A percentile compares a stretch with the other conserved stretches of the same genome.
Evolutionary conservation across 2,797 vertebrate species (phyloP).

Genomic region (Chromis chromis): DNA sequence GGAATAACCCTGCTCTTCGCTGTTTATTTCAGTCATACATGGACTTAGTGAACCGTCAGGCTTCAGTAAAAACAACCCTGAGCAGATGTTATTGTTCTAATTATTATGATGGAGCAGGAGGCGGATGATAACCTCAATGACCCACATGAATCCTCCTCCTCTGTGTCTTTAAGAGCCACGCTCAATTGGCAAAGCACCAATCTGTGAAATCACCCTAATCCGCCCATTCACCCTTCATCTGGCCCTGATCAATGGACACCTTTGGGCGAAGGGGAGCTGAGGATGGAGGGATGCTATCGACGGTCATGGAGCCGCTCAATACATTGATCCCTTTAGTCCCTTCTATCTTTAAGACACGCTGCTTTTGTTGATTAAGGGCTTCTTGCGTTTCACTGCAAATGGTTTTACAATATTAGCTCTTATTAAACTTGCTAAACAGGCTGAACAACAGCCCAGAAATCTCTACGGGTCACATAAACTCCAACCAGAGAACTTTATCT

Average conservation of each 20-base stretch:
- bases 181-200: conserved; percentile 61
- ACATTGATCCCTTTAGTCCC: conserved; percentile 58
- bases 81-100: background rate
- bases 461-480: conserved; percentile 26
- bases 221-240: conserved; percentile 60
- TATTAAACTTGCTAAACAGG: conserved; percentile 66
- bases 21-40: too few relatives aligned
- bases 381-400: conserved; percentile 48
- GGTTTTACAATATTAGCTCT: conserved; percentile 55
- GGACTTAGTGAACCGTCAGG: too few relatives aligned
- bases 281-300: conserved; percentile 53
- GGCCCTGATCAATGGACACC: conserved; percentile 73
- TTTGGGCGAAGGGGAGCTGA: conserved; percentile 20
- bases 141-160: background rate
- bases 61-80: too few relatives aligned
- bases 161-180: conserved; percentile 41
- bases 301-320: conserved; percentile 57
- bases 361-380: conserved; percentile 65
- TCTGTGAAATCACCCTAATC: conserved; percentile 72
- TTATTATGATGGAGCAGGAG: background rate
- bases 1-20: too few relatives aligned
- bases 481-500: conserved; percentile 23
- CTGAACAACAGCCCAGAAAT: conserved; percentile 20
- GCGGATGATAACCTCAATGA: conserved; percentile 30
- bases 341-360: conserved; percentile 53